These are phyloP conservation scores for Clarias laeviceps DNA, from an alignment of 2,797 vertebrate genomes.

Conservation along the genomic window DNA sequence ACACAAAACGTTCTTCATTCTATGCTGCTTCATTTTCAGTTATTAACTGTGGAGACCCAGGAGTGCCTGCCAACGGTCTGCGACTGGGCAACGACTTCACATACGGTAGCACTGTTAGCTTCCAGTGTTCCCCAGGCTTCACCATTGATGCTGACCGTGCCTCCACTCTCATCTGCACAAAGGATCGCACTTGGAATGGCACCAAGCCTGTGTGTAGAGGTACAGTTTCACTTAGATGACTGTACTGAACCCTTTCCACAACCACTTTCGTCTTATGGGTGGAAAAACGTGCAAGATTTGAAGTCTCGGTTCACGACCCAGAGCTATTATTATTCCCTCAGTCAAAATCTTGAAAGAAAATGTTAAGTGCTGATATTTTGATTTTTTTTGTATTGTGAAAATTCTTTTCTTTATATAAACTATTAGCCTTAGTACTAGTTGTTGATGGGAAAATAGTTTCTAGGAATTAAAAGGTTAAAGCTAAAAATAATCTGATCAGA, in stretches of 20 bases:
- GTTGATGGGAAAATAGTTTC: too few relatives aligned
- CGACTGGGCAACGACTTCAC: constrained; percentile 87
- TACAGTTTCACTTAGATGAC: constrained; percentile 53
- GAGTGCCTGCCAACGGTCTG: constrained; percentile 91
- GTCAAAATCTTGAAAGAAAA: not conserved
- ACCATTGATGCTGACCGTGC: constrained; percentile 90
- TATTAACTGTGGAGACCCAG: constrained; percentile 95
- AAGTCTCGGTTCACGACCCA: not conserved
- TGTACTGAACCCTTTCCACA: not conserved
- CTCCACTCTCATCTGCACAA: constrained; percentile 87
- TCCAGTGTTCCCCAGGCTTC: constrained; percentile 90
- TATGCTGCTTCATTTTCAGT: constrained; percentile 70
- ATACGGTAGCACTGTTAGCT: constrained; percentile 83
- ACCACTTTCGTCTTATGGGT: not conserved
- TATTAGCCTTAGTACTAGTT: too few relatives aligned
- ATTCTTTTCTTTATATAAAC: too few relatives aligned
- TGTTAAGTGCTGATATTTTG: too few relatives aligned
- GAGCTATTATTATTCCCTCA: not conserved
- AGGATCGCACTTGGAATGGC: constrained; percentile 93
- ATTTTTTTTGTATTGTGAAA: too few relatives aligned
- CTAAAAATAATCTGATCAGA: too few relatives aligned
- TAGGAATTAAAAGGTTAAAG: too few relatives aligned
- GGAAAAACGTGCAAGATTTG: not conserved
- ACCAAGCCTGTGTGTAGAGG: constrained; percentile 94
- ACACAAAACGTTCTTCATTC: not conserved